These are phyloP conservation scores for Sphecodes monilicornis DNA, from an alignment of 2,888 invertebrate species.

Conservation along the genomic window DNA sequence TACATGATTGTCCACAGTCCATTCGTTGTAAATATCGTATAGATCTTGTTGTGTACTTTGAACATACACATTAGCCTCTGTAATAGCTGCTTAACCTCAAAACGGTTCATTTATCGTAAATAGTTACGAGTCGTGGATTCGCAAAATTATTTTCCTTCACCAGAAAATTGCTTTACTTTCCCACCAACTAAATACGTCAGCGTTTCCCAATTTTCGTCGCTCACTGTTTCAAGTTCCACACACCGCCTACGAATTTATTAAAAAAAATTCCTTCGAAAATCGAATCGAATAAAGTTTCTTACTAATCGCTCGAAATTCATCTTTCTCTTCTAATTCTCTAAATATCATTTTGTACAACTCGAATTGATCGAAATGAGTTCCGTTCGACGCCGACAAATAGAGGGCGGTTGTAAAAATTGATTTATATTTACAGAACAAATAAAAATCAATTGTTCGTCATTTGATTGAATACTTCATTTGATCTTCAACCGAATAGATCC, in stretches of 20 bases:
- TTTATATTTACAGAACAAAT: background rate
- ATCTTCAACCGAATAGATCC: background rate
- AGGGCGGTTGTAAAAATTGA: background rate
- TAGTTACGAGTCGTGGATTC: background rate
- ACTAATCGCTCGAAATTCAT: background rate
- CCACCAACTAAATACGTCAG: slow-evolving; percentile 16
- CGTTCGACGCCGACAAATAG: slow-evolving; percentile 22
- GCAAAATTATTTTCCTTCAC: background rate
- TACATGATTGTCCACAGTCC: background rate
- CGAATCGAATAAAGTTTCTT: slow-evolving; percentile 15
- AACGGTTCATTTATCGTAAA: background rate
- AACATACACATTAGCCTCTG: background rate
- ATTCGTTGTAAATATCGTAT: background rate
- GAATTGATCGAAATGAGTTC: slow-evolving; percentile 26
- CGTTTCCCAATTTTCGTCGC: slow-evolving; percentile 49
- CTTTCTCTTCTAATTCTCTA: background rate
- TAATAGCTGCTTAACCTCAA: background rate
- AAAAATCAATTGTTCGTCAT: background rate
- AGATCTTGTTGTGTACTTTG: background rate
- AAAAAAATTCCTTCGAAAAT: slow-evolving; percentile 20
- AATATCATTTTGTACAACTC: background rate
- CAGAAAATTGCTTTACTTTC: background rate
- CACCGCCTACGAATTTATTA: background rate
- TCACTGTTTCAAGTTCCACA: background rate
- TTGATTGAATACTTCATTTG: background rate